Percentiles rank a stretch among this genome's conserved stretches.
Evolutionary conservation across 2,797 vertebrate genomes (phyloP).

Genomic region (Sebastes reedi): DNA sequence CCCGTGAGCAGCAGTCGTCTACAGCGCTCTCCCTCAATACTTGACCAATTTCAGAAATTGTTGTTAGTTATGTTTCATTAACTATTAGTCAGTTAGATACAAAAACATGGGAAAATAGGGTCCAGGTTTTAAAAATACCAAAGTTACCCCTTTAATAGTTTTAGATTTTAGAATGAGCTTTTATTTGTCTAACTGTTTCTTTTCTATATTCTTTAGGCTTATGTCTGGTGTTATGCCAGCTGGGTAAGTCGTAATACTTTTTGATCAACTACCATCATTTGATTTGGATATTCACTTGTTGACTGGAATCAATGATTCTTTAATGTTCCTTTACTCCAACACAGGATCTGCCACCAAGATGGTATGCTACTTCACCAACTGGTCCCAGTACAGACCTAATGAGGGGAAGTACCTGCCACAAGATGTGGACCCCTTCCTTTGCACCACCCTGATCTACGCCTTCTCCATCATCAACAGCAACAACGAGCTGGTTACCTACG

Average conservation of each 20-base stretch:
- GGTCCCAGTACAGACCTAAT: conserved; percentile 77
- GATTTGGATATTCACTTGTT: background rate
- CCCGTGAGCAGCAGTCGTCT: too few species aligned
- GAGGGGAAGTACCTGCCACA: conserved; percentile 72
- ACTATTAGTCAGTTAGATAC: too few species aligned
- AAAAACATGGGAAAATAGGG: too few species aligned
- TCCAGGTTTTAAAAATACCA: too few species aligned
- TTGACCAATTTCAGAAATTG: too few species aligned
- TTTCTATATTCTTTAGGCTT: conserved; percentile 29
- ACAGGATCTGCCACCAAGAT: conserved; percentile 78
- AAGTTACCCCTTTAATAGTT: background rate
- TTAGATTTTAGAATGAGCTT: background rate
- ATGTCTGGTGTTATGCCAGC: conserved; percentile 53
- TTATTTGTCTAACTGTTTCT: background rate
- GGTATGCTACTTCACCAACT: conserved; percentile 85
- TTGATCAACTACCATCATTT: background rate
- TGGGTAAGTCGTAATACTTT: conserved; percentile 66
- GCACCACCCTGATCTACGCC: conserved; percentile 86
- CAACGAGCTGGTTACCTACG: conserved; percentile 76
- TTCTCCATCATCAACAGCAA: conserved; percentile 81
- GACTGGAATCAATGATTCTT: background rate
- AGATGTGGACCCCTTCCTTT: conserved; percentile 83
- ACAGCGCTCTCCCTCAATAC: too few species aligned
- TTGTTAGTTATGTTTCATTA: too few species aligned
- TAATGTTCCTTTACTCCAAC: background rate